Evolutionary conservation across 2,888 invertebrate species (phyloP), one percentile per base, ranked within the genome.

Genomic region (Pristionchus exspectatus): DNA sequence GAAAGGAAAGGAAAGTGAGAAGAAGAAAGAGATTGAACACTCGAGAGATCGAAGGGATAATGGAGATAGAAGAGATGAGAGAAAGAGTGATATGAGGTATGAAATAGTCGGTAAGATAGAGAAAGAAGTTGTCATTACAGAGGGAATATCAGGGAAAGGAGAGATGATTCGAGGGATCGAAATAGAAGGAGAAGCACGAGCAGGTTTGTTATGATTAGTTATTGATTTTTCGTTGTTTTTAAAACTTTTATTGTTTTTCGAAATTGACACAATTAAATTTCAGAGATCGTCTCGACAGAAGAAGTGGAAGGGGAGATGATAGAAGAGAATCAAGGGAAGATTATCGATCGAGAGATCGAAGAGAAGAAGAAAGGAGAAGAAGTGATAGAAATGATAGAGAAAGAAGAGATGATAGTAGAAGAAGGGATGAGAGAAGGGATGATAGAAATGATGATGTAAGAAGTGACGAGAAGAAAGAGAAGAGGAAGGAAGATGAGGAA

Each of bases 311-410:
- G 44, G 54, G 5, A 7, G 81, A 83, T 50, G 30, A 30, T 16
- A 77, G 77, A 77, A 44, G 54, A 54, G 54, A 54, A 12, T 18
- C 30, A 38, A 30, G 59, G 10, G 84, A 56, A 30, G 84, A 84
- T 84, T 16, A 56, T 56, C 56, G 56, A 56, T 56, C 30, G 84
- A 84, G 54, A 30, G 84, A 84, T 27, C 27, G 84, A 38, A 84
- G 30, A 30, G 44, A 27, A 12, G 44, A 44, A 50, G 44, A 54
- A 24, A 83, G n/a, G 54, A 27, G 33, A 24, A 24, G 44, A 24
- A 77, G 44, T 33, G 44, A 44, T n/a, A n/a, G n/a, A n/a, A 50
- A 24, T 24, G 81, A 83, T 14, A 77, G 83, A 83, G 50, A 50
- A 2, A 54, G 14, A 38, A 83, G 54, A 83, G 83, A 83, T n/a